These are phyloP conservation scores for Drosophila affinis DNA, from an alignment of 2,888 invertebrate species.

Conservation along the genomic window DNA sequence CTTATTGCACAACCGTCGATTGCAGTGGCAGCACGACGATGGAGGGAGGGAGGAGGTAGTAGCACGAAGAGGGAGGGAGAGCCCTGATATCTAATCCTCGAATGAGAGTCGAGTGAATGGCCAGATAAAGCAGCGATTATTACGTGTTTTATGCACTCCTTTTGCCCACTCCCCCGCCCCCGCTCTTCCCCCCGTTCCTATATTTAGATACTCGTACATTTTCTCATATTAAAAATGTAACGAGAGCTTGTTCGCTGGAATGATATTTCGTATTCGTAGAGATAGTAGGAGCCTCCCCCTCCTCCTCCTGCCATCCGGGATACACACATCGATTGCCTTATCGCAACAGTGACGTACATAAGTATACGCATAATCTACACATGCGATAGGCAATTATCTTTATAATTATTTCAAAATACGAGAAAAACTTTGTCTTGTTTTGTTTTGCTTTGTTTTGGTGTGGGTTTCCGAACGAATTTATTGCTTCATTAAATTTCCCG, in stretches of 20 bases:
- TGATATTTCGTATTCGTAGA: neutral
- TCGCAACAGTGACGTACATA: neutral
- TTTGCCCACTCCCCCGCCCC: neutral
- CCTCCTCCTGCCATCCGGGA: neutral
- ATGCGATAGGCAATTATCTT: neutral
- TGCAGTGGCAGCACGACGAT: neutral
- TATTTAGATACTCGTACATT: neutral
- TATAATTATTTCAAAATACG: neutral
- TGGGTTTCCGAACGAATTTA: no score
- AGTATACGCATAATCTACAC: neutral
- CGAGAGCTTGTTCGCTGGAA: neutral
- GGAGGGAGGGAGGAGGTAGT: neutral
- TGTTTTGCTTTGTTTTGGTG: neutral
- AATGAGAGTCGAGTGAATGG: constrained; percentile 20
- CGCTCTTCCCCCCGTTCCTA: neutral
- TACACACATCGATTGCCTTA: neutral
- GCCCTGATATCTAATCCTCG: constrained; percentile 27
- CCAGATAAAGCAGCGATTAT: constrained; percentile 43
- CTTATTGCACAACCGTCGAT: neutral
- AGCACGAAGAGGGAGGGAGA: neutral
- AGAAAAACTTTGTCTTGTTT: neutral
- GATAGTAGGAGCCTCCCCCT: neutral
- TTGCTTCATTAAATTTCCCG: neutral
- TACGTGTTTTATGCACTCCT: constrained; percentile 32
- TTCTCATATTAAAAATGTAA: neutral